phyloP scores from a whole-genome alignment of 1,140 invertebrate species.

The Drosophila nebulosa region DNA sequence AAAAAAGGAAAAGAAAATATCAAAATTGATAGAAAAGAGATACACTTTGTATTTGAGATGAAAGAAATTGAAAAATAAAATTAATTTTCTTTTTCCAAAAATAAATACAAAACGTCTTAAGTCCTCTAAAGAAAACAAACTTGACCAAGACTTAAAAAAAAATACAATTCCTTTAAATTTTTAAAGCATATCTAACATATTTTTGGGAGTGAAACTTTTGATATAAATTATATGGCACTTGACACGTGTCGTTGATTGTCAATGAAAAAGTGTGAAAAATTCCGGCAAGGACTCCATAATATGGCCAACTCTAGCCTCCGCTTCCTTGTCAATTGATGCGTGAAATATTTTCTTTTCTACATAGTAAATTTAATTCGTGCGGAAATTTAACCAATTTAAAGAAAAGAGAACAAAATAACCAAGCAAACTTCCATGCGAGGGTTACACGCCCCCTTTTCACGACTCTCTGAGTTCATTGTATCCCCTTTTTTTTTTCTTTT shows the following conservation, averaged over 20 bases:
- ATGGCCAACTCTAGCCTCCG: conserved; percentile 41
- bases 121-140: background rate
- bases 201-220: conserved; percentile 5
- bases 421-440: background rate
- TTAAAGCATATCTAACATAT: conserved; percentile 49
- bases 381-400: conserved; percentile 80
- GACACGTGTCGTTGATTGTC: conserved; percentile 76
- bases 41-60: conserved; percentile 23
- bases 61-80: conserved; percentile 47
- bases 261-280: conserved; percentile 71
- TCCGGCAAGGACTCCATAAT: conserved; percentile 74
- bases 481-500: conserved; percentile 28
- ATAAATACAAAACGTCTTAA: conserved; percentile 2
- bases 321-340: conserved; percentile 59
- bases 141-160: conserved; percentile 46
- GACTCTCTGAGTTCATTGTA: conserved; percentile 52
- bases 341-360: conserved; percentile 63
- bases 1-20: background rate
- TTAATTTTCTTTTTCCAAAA: conserved; percentile 55
- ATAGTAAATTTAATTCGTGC: conserved; percentile 73
- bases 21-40: conserved; percentile 51
- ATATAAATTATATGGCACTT: conserved; percentile 75
- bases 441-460: conserved; percentile 52
- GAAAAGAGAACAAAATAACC: conserved; percentile 28
- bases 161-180: conserved; percentile 18